Evolutionary conservation across 2,888 invertebrate species (phyloP), one percentile per base, ranked within the genome.

Genomic region (Heteromyza rotundicornis): DNA sequence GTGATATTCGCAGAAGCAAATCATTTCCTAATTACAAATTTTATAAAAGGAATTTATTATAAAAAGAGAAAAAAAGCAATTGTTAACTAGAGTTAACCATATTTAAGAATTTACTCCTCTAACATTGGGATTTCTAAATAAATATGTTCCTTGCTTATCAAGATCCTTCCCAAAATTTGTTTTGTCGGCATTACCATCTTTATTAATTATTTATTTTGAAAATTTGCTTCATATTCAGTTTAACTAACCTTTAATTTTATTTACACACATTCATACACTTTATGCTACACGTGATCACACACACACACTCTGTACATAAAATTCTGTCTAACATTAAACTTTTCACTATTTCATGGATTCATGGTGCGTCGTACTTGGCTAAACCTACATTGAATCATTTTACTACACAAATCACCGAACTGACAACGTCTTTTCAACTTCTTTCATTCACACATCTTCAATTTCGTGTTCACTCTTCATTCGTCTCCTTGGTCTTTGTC

Each of bases 261-360:
- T n/a, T 40, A 35, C 57, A 36, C 57, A 36, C 47, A 60, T 64
- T 20, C 64, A 51, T 32, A 58, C 52, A 55, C 57, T 54, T 59
- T 32, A 63, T 61, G 54, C 57, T 44, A 62, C 62, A 68, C 73
- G 67, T 65, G 64, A 58, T 59, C 64, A 76, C 76, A 76, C 73
- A 72, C 62, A 40, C 55, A 17, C 22, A 36, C 54, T 66, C 51
- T 62, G 23, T 68, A 22, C 67, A 10, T 40, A 40, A 7, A 40
- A 40, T n/a, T n/a, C 14, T n/a, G 40, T 40, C 5, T 40, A 40
- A 14, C 40, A 10, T n/a, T 40, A n/a, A 10, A 40, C 16, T 7
- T n/a, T 19, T 53, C 53, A 35, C 20, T 12, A n/a, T 40, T 40
- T 20, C 55, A 17, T 20, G 20, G 35, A 60, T 36, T 57, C 53